Conservation (phyloP, 1,140 invertebrate genomes). For the Saccostrea glomerata region DNA sequence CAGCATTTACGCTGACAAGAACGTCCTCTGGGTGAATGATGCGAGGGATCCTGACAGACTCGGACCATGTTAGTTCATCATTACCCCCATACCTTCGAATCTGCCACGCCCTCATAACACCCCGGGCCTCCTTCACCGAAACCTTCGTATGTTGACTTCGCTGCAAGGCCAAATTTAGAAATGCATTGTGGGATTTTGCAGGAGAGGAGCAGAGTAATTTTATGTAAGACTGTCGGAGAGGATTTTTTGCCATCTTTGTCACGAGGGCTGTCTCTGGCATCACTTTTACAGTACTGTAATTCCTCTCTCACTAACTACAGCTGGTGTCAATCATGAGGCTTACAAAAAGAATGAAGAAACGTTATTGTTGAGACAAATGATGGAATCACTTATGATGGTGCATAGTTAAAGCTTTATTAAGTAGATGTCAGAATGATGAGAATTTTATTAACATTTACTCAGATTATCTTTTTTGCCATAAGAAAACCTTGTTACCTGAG, state of each 20-base stretch:
- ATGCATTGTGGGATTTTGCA: not conserved
- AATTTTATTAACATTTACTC: no score
- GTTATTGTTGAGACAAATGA: no score
- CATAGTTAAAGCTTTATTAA: no score
- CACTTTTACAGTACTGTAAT: not conserved
- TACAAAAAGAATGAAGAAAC: no score
- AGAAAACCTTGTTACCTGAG: no score
- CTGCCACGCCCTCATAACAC: conserved; percentile 72
- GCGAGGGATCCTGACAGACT: conserved; percentile 81
- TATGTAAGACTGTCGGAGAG: not conserved
- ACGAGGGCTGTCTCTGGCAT: not conserved
- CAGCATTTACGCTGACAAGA: conserved; percentile 88
- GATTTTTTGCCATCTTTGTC: not conserved
- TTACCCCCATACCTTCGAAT: conserved; percentile 74
- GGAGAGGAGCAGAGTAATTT: not conserved
- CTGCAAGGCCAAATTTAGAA: not conserved
- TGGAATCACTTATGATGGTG: no score
- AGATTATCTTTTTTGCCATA: no score
- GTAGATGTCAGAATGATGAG: no score
- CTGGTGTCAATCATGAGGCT: not conserved
- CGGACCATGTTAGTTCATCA: conserved; percentile 66
- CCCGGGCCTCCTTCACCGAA: not conserved
- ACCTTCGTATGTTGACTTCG: not conserved
- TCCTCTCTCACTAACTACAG: not conserved
- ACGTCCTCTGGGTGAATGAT: conserved; percentile 87